Evolutionary conservation across 2,888 invertebrate genomes (phyloP), one percentile per base, ranked within the genome.

Genomic region (Gastrophysa polygoni): DNA sequence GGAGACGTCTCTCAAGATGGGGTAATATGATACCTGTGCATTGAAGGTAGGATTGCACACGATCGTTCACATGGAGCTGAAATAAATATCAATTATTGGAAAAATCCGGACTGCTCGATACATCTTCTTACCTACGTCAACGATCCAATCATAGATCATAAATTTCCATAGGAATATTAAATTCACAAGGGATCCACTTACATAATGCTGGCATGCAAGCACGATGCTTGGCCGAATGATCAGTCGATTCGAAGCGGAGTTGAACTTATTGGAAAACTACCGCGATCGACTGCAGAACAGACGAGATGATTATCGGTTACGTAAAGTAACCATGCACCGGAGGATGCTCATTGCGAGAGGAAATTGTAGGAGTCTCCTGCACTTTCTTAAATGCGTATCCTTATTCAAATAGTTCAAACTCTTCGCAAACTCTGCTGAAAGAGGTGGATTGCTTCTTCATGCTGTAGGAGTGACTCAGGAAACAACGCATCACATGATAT

Each of bases 261-360:
- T 52, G 43, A 50, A 48, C 43, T 57, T 29, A 17, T 28, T 10
- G 34, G 32, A 54, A 49, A 57, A 70, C 62, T 63, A 49, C 61
- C 49, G 59, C 68, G 77, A 64, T 48, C 67, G 61, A 67, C 73
- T 73, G 66, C 63, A 73, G 68, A 71, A 74, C 72, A 72, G 78
- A 79, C 78, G 77, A 77, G 77, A 78, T 80, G 79, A 80, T 80
- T 80, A 78, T 78, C 74, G 78, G 79, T 76, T 80, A 73, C 74
- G 74, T 76, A 75, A 75, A 68, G 72, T 71, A 74, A 73, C 64
- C 73, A 75, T 73, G 69, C 70, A 68, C 69, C 70, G 75, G 73
- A 72, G 74, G 74, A 77, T 76, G 59, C 56, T 38, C 48, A 18
- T 34, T 20, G 48, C 58, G 24, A 18, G 18, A 70, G 73, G 72